These are phyloP conservation scores for Galemys pyrenaicus DNA, from an alignment of 2,113 vertebrate species.

Conservation along the genomic window DNA sequence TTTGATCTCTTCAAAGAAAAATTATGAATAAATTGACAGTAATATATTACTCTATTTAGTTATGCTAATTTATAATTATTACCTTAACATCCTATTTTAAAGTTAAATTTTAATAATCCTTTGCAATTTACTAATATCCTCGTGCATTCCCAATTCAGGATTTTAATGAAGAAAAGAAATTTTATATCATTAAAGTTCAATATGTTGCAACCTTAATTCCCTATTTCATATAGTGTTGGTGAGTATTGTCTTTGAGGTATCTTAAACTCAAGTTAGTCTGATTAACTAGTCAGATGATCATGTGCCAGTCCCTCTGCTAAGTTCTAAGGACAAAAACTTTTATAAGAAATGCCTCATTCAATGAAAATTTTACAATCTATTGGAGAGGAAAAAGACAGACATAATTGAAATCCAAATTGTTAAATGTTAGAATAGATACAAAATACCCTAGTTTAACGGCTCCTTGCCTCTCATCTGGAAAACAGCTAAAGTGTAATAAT, in stretches of 20 bases:
- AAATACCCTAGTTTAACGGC: not conserved
- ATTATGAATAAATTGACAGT: not conserved
- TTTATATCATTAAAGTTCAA: not conserved
- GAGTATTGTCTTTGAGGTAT: not conserved
- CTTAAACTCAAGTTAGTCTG: not conserved
- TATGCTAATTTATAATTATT: slow-evolving; percentile 6
- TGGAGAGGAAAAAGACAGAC: not conserved
- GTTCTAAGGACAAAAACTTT: not conserved
- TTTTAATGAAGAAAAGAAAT: not conserved
- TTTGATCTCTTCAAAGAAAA: not conserved
- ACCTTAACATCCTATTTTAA: not conserved
- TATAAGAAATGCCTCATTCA: not conserved
- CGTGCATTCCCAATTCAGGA: not conserved
- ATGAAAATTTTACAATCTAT: not conserved
- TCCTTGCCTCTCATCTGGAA: not conserved
- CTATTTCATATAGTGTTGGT: not conserved
- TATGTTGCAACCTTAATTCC: not conserved
- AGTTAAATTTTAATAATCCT: not conserved
- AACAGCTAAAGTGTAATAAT: not conserved
- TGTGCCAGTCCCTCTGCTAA: not conserved
- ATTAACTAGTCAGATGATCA: not conserved
- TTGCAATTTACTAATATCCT: not conserved
- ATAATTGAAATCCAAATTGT: not conserved
- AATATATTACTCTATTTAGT: not conserved
- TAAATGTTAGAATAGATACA: not conserved